Evolutionary conservation across 2,888 invertebrate genomes (phyloP), one percentile per base, ranked within the genome.

Genomic region (Spodoptera littoralis): DNA sequence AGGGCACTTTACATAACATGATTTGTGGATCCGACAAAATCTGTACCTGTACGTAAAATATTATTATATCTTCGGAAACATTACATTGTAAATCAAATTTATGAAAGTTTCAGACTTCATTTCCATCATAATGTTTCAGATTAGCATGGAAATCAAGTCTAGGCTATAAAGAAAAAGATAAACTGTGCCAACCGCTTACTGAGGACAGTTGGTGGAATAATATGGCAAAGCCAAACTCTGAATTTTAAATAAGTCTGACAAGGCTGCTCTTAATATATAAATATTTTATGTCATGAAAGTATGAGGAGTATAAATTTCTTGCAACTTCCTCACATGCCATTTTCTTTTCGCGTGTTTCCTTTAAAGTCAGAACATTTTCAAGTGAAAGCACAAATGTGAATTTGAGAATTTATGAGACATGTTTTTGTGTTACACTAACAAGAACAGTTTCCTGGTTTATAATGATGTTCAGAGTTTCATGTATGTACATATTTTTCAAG

Each of bases 231-330:
- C 27, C 42, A 62, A 55, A 41, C 50, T 66, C 66, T 56, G 67
- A 76, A 70, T 76, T 73, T 67, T 59, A 70, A 77, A 70, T 48
- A 63, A 73, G 27, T 61, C 50, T 47, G 61, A 70, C 65, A 68
- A 60, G 61, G 61, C 58, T 60, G 63, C 60, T 67, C 59, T 51
- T 65, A 71, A 55, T 65, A 68, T 49, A 76, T 70, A 76, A 66
- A 77, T 77, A 73, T 79, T 68, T 62, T 57, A 79, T 65, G 43
- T 18, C 44, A 41, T 60, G 36, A 57, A 58, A 64, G 54, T 57
- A 68, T 59, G 61, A 59, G 22, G 49, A 53, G 51, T 56, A 76
- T 64, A 73, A 79, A 68, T 70, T 55, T 53, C 56, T 54, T 51
- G 50, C 53, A 66, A 70, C 53, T 53, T 76, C 43, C 52, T 47